phyloP scores from a whole-genome alignment of 2,888 invertebrate species.

The Idaea straminata region DNA sequence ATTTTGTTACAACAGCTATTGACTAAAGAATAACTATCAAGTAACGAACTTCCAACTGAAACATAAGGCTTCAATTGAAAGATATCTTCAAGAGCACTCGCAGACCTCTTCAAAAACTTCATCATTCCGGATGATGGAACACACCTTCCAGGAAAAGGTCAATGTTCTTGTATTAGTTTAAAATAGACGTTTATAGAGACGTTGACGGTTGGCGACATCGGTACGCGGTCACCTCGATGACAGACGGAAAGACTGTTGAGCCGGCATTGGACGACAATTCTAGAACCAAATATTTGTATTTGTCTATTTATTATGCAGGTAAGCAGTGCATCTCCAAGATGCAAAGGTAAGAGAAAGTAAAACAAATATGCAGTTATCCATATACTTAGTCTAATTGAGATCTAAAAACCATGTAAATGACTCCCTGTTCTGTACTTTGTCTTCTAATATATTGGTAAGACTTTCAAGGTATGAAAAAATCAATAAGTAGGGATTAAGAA shows the following conservation, averaged over 20 bases:
- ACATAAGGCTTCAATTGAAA: not conserved
- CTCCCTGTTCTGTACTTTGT: no score
- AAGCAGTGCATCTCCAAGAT: no score
- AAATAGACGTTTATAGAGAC: constrained; percentile 18
- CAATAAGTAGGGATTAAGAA: no score
- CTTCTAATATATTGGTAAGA: no score
- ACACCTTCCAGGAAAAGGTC: constrained; percentile 33
- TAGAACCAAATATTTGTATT: not conserved
- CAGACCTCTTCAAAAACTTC: not conserved
- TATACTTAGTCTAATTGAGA: no score
- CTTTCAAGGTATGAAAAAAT: no score
- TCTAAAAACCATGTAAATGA: no score
- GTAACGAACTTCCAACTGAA: not conserved
- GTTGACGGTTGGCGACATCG: constrained; percentile 16
- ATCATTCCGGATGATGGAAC: not conserved
- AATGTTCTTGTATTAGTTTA: constrained; percentile 36
- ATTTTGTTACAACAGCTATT: no score
- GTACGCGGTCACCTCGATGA: constrained; percentile 34
- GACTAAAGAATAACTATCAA: not conserved
- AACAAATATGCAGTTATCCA: no score
- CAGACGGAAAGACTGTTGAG: not conserved
- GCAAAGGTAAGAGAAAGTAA: no score
- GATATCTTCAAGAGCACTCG: not conserved
- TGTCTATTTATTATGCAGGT: no score
- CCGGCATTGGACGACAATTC: not conserved